Percentiles rank a stretch among this genome's conserved stretches.
These are phyloP conservation scores for Phytoseiulus persimilis DNA, from an alignment of 2,888 invertebrate genomes.

Conservation along the genomic window DNA sequence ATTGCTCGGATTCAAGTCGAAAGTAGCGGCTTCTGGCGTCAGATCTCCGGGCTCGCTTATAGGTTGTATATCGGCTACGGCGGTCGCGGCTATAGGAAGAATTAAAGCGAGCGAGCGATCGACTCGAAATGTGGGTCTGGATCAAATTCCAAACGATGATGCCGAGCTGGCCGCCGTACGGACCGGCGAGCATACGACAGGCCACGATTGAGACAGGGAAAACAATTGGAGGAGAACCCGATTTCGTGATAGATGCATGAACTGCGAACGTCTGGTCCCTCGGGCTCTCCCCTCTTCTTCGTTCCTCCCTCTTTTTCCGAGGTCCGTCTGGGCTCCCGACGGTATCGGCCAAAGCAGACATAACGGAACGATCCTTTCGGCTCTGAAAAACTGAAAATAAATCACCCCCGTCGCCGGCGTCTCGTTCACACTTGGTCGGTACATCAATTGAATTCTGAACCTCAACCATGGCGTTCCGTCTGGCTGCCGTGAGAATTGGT, in stretches of 20 bases:
- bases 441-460: background rate
- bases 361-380: no score
- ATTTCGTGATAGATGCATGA: background rate
- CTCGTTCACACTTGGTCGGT: background rate
- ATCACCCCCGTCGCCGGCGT: background rate
- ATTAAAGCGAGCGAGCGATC: background rate
- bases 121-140: background rate
- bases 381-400: background rate
- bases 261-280: background rate
- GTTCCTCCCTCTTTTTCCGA: background rate
- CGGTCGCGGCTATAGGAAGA: background rate
- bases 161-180: background rate
- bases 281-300: background rate
- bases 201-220: background rate
- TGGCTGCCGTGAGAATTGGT: background rate
- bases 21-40: background rate
- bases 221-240: background rate
- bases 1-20: background rate
- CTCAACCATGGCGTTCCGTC: background rate
- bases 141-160: background rate
- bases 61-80: background rate
- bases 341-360: no score
- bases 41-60: background rate
- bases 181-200: background rate
- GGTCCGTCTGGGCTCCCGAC: background rate